These are phyloP conservation scores for Nymphalis polychloros DNA, from an alignment of 2,888 invertebrate genomes.

Conservation along the genomic window DNA sequence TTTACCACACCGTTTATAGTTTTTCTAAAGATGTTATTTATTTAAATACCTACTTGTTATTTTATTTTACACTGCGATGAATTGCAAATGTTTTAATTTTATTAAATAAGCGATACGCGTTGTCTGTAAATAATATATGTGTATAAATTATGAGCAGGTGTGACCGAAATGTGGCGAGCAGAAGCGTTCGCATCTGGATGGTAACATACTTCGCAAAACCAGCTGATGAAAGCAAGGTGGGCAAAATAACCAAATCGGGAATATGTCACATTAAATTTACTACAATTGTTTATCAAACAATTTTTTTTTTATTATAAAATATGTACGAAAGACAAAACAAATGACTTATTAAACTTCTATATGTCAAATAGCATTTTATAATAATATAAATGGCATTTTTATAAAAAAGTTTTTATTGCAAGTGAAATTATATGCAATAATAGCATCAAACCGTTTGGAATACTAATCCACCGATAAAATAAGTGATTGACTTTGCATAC, in stretches of 20 bases:
- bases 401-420: constrained; percentile 1
- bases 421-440: constrained; percentile 43
- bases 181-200: constrained; percentile 28
- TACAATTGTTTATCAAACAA: background rate
- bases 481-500: constrained; percentile 65
- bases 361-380: too few relatives aligned
- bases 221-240: constrained; percentile 34
- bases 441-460: constrained; percentile 39
- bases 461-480: constrained; percentile 51
- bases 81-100: background rate
- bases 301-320: background rate
- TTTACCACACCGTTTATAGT: background rate
- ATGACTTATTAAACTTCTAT: too few relatives aligned
- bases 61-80: background rate
- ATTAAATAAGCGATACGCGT: background rate
- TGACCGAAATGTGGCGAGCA: constrained; percentile 28
- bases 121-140: background rate
- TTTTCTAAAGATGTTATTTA: background rate
- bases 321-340: background rate
- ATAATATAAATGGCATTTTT: too few relatives aligned
- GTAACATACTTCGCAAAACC: constrained; percentile 13
- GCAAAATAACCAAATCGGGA: constrained; percentile 17
- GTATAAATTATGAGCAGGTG: constrained; percentile 32
- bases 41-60: too few relatives aligned
- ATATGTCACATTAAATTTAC: constrained; percentile 1